phyloP scores from a whole-genome alignment of 2,888 invertebrate genomes.

The Deilephila porcellus region DNA sequence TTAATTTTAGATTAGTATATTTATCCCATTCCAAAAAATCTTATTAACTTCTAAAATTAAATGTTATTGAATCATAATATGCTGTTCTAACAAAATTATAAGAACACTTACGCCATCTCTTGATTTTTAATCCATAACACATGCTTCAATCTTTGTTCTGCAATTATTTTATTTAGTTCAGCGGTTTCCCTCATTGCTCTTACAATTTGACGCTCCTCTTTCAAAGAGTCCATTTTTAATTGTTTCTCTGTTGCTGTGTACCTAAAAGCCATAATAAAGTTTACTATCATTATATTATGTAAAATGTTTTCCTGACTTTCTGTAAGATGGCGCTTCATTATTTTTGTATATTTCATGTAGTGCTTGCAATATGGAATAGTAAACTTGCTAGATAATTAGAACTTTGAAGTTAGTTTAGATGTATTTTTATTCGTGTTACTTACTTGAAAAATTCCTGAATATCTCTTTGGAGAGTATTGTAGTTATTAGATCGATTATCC shows the following conservation, averaged over 20 bases:
- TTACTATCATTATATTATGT: too few relatives aligned
- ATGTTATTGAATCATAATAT: background rate
- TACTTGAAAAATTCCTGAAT: slow-evolving; percentile 70
- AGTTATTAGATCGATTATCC: slow-evolving; percentile 39
- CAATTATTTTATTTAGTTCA: slow-evolving; percentile 86
- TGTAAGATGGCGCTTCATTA: slow-evolving; percentile 36
- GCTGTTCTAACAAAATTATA: background rate
- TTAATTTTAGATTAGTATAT: background rate
- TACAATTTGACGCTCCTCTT: slow-evolving; percentile 73
- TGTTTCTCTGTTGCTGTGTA: slow-evolving; percentile 65
- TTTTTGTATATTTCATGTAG: too few relatives aligned
- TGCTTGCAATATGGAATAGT: too few relatives aligned
- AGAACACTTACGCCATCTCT: slow-evolving; percentile 69
- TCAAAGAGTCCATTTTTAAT: slow-evolving; percentile 72
- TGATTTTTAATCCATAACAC: slow-evolving; percentile 75
- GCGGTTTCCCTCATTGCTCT: slow-evolving; percentile 84
- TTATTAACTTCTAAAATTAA: background rate
- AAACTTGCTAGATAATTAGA: too few relatives aligned
- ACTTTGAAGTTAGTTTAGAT: too few relatives aligned
- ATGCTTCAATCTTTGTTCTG: slow-evolving; percentile 84
- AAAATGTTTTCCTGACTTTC: background rate
- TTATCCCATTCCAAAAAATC: background rate
- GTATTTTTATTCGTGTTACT: slow-evolving; percentile 31
- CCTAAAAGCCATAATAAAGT: slow-evolving; percentile 41
- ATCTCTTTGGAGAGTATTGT: slow-evolving; percentile 43